Evolutionary conservation across 1,140 invertebrate species (phyloP).

Genomic region (Brachystomella parvula): DNA sequence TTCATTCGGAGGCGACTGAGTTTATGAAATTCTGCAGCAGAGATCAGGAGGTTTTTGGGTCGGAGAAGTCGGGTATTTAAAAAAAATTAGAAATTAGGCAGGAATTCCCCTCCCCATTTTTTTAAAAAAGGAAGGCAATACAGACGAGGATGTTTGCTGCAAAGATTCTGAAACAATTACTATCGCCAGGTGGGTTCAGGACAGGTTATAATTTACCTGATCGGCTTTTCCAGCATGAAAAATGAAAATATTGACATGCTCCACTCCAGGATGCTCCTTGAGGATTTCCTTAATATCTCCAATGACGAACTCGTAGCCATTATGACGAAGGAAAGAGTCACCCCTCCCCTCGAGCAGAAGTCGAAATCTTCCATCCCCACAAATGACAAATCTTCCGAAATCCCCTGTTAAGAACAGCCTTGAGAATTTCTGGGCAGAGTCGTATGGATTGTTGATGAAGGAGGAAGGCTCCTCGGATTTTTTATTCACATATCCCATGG

Average conservation of each 20-base stretch:
- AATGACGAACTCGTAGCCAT: neutral
- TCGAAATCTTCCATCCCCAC: neutral
- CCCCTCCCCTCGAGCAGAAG: conserved; percentile 6
- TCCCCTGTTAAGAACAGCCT: neutral
- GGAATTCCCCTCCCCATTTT: no score
- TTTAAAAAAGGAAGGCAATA: no score
- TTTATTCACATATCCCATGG: conserved; percentile 17
- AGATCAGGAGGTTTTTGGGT: no score
- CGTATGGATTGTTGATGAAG: conserved; percentile 11
- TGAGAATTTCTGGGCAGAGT: neutral
- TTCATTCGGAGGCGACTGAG: no score
- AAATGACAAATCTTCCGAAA: conserved; percentile 8
- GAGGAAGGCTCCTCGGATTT: neutral
- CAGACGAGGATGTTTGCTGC: no score
- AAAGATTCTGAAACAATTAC: no score
- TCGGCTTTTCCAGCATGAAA: neutral
- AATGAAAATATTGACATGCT: conserved; percentile 2
- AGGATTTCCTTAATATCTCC: conserved; percentile 5
- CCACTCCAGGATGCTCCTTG: neutral
- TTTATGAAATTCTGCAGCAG: no score
- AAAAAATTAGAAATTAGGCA: no score
- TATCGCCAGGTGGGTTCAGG: no score
- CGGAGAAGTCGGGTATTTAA: no score
- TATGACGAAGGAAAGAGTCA: conserved; percentile 1
- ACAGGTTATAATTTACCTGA: conserved; percentile 12